These are phyloP conservation scores for Mylabris phalerata DNA, from an alignment of 1,140 invertebrate genomes.

Conservation along the genomic window DNA sequence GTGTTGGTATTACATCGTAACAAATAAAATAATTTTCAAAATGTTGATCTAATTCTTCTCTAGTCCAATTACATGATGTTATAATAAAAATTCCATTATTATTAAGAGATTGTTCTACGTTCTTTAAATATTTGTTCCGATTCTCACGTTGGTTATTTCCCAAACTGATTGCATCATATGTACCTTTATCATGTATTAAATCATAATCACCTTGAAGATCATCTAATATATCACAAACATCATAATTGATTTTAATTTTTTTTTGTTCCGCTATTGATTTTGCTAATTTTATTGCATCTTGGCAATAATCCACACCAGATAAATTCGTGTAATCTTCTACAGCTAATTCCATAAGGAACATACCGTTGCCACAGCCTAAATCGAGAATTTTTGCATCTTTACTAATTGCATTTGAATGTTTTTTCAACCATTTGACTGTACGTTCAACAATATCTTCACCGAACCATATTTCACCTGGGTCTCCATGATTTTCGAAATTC, in stretches of 20 bases:
- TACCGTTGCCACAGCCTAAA: conserved; percentile 86
- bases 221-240: conserved; percentile 53
- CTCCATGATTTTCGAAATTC: conserved; percentile 77
- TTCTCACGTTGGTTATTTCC: conserved; percentile 57
- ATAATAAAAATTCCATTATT: conserved; percentile 65
- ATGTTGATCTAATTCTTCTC: conserved; percentile 11
- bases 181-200: conserved; percentile 82
- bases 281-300: conserved; percentile 69
- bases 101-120: conserved; percentile 54
- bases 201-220: conserved; percentile 47
- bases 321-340: conserved; percentile 67
- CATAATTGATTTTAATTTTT: conserved; percentile 49
- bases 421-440: conserved; percentile 60
- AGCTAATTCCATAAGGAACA: conserved; percentile 69
- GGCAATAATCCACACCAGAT: conserved; percentile 78
- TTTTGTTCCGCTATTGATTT: conserved; percentile 54
- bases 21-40: conserved; percentile 51
- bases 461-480: conserved; percentile 91
- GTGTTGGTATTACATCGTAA: conserved; percentile 62
- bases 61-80: conserved; percentile 63
- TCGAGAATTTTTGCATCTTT: conserved; percentile 54
- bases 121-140: conserved; percentile 61
- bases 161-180: conserved; percentile 86
- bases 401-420: conserved; percentile 35
- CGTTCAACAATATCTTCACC: conserved; percentile 72